Percentiles rank a stretch among this genome's conserved stretches.
phyloP scores from a whole-genome alignment of 2,113 vertebrate genomes.

The Promerops cafer region DNA sequence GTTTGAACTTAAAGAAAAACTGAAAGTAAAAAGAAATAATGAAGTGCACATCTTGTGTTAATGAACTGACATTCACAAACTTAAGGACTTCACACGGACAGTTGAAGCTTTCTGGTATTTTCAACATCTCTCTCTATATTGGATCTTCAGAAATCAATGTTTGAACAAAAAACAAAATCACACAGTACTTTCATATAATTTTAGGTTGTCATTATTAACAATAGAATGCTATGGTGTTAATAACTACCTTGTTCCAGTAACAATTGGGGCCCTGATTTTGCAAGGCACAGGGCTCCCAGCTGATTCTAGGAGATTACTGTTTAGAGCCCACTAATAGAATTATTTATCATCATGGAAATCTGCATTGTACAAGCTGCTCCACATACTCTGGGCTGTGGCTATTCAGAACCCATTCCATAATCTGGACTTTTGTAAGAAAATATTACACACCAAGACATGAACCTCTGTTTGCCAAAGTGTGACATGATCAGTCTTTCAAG shows the following conservation, averaged over 20 bases:
- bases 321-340: conserved; percentile 1
- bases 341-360: background rate
- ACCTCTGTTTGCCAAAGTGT: background rate
- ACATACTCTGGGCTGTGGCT: background rate
- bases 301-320: background rate
- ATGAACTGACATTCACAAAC: conserved; percentile 41
- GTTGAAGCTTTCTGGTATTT: conserved; percentile 39
- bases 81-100: conserved; percentile 37
- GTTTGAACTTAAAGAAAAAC: conserved; percentile 48
- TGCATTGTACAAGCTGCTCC: background rate
- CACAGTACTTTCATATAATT: conserved; percentile 29
- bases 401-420: background rate
- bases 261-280: background rate
- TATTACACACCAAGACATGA: background rate
- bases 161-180: conserved; percentile 63
- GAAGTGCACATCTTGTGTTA: conserved; percentile 23
- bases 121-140: conserved; percentile 61
- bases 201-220: conserved; percentile 41
- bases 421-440: background rate
- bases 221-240: background rate
- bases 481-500: conserved; percentile 17
- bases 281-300: background rate
- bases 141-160: conserved; percentile 61
- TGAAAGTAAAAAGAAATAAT: conserved; percentile 52
- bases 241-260: background rate